Evolutionary conservation across 2,113 vertebrate species (phyloP), one percentile per base, ranked within the genome.

Genomic region (Pteropus alecto): DNA sequence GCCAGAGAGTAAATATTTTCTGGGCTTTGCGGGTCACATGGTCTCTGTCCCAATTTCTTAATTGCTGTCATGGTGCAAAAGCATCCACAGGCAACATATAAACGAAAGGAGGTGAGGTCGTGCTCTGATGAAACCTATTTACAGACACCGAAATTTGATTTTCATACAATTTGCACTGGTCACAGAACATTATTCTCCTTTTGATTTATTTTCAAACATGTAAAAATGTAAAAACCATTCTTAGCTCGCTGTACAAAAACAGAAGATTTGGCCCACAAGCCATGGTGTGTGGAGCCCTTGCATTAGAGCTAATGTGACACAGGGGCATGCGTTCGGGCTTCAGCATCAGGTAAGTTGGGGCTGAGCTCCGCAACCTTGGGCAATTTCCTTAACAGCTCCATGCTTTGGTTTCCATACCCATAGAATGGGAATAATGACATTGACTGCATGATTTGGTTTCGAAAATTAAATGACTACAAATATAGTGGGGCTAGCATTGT

Each of bases 231-330:
- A 48, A 78, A 54, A 16, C 22, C 38, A 58, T 38, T 82, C 18
- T 90, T 33, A 54, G 54, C 41, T 58, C 19, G n/a, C 46, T 83
- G 7, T 43, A 16, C 16, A 30, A 13, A 84, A 73, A 38, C 19
- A 30, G 24, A 48, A 0, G 7, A n/a, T 0, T 2, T 11, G 61
- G 46, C 8, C 46, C 15, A 8, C 2, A 1, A 51, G 22, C 41
- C 35, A 19, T 5, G 26, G 33, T 30, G 2, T 30, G 35, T 5
- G 10, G 65, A 24, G 2, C 58, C 76, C 26, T 83, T 12, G n/a
- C n/a, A 22, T 16, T 6, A 56, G 5, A 56, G 33, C 6, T 28
- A 70, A 7, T 1, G 8, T 4, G 21, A 60, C 0, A 4, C 8
- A 60, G n/a, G 51, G 48, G 7, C 22, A 43, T 4, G 28, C 1